Evolutionary conservation across 1,140 invertebrate genomes (phyloP).

Genomic region (Danaus plexippus): DNA sequence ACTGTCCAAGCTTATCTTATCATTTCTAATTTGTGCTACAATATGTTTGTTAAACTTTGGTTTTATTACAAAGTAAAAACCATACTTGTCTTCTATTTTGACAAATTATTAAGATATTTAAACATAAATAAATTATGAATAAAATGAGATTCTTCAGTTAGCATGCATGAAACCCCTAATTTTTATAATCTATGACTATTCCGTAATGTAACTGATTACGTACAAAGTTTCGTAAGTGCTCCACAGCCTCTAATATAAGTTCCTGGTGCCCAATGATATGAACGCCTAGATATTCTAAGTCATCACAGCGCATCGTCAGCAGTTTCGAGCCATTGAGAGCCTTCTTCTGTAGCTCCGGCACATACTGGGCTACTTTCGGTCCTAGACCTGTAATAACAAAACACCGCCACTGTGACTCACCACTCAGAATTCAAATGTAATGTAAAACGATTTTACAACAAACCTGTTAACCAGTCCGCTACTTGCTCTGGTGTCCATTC

Average conservation of each 20-base stretch:
- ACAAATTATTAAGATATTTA: too few species aligned
- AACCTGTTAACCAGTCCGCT: constrained; percentile 92
- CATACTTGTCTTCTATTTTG: too few species aligned
- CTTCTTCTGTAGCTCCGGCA: constrained; percentile 85
- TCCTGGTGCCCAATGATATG: constrained; percentile 93
- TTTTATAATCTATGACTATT: too few species aligned
- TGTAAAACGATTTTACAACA: constrained; percentile 18
- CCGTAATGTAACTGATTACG: constrained; percentile 48
- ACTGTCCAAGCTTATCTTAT: constrained; percentile 6
- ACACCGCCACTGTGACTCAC: constrained; percentile 37
- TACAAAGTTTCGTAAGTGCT: constrained; percentile 90
- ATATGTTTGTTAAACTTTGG: too few species aligned
- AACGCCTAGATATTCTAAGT: constrained; percentile 89
- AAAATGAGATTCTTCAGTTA: too few species aligned
- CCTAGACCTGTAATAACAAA: constrained; percentile 79
- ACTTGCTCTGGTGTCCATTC: constrained; percentile 96
- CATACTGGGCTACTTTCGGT: constrained; percentile 84
- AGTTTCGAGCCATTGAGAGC: constrained; percentile 87
- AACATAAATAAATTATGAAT: too few species aligned
- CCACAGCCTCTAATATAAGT: constrained; percentile 90
- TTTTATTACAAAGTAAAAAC: too few species aligned
- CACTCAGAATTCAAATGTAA: constrained; percentile 21
- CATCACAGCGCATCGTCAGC: constrained; percentile 86
- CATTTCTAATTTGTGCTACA: too few species aligned
- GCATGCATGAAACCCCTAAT: too few species aligned